Evolutionary conservation across 2,797 vertebrate genomes (phyloP), one percentile per base, ranked within the genome.

Genomic region (Mus caroli): DNA sequence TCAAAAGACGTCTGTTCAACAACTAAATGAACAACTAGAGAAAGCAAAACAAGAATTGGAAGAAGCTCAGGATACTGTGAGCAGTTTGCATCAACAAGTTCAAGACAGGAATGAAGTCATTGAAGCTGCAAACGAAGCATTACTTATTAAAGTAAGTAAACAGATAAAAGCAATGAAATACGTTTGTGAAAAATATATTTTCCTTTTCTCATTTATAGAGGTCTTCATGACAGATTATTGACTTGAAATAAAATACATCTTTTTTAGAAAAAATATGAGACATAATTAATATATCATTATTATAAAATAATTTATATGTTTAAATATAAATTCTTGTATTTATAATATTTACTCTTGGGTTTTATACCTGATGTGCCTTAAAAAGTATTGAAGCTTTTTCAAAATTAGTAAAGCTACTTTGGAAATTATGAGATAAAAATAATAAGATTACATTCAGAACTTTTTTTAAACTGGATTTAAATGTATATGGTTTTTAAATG

Each of bases 91-190:
- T 86, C 96, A 96, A 91, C 98, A 98, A 96, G 98, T 99, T 52
- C 97, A 98, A 34, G 97, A 98, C 58, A 98, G 98, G 7, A 98
- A 99, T 95, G 97, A 98, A 96, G 96, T 98, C 15, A 97, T 98
- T 95, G 98, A 98, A 97, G 98, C 98, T 76, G 98, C 98, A 78
- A 98, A 97, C 26, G 99, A 99, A 98, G 98, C 98, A 58, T 97
- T 99, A 62, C 98, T 99, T 97, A 98, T 99, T 96, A 99, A 99
- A 98, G 99, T 99, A 95, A 95, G 97, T 64, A 73, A 87, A 87
- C 52, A 77, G 92, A 15, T 56, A 80, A 56, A 86, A 95, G 11
- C 86, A 78, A n/a, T 75, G 69, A 94, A 89, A 37, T 13, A 46
- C 19, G 17, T 17, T 50, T 91, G 62, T 93, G 79, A 52, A 80